Evolutionary conservation across 2,797 vertebrate genomes (phyloP).

Genomic region (Xerus rutilus): DNA sequence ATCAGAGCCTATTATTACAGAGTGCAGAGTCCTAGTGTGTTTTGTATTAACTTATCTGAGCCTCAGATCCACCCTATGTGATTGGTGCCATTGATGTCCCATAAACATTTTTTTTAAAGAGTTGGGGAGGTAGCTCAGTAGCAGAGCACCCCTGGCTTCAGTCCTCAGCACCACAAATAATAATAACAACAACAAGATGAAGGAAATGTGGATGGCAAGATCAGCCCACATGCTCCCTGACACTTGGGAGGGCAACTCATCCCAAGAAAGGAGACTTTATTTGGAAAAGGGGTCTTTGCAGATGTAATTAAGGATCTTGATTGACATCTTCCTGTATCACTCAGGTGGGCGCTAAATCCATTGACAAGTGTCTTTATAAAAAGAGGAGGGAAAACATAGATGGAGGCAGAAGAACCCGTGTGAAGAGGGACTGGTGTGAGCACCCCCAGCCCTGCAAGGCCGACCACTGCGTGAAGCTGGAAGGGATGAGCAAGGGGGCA

Average conservation of each 20-base stretch:
- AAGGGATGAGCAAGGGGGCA: neutral
- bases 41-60: neutral
- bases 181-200: too few relatives aligned
- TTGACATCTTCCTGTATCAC: neutral
- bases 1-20: fast-evolving
- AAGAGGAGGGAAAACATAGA: neutral
- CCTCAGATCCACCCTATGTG: neutral
- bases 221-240: neutral
- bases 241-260: neutral
- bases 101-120: too few relatives aligned
- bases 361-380: neutral
- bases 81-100: neutral
- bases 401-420: fast-evolving
- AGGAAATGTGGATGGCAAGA: neutral
- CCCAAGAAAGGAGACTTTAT: neutral
- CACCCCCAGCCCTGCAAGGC: too few relatives aligned
- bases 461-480: fast-evolving
- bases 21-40: too few relatives aligned
- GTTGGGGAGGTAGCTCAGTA: too few relatives aligned
- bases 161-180: too few relatives aligned
- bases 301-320: neutral
- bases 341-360: neutral
- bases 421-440: fast-evolving
- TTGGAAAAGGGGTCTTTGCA: neutral
- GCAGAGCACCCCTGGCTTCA: too few relatives aligned